Base-by-base conservation (phyloP, 1,140 invertebrate genomes). In the Atta texana region DNA sequence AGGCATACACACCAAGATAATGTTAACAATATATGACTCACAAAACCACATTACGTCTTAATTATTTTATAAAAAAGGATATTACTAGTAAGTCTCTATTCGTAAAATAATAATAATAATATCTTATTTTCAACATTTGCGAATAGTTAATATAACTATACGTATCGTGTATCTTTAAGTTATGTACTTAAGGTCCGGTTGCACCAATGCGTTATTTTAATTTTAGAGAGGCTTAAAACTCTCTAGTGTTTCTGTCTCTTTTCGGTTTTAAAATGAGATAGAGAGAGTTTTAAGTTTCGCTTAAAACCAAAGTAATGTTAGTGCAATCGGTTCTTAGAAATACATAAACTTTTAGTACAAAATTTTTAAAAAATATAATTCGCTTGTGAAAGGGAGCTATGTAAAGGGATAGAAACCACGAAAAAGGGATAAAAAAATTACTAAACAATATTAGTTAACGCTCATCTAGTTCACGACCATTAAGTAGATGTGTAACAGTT, bases 11-110 rank as follows among this genome's bases (percentile, higher is more conserved):
- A 69, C 39, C 66, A 69, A 51, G 64, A 90, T 88, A 90, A 87
- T 90, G 88, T 90, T 90, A 90, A 72, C 75, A 55, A 88, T 68
- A 64, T 78, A 69, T 63, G 51, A 71, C 59, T 89, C 57, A 59
- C 63, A 44, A 44, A 44, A 44, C 34, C 34, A 0, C 75, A 86
- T 86, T 82, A 84, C 34, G 55, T 51, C 66, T 59, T 75, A 81
- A 71, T 82, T 74, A 74, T 61, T 80, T 12, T 63, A 85, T 24
- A 14, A 68, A 78, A 63, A 77, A 69, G 31, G 14, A 64, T 64
- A 63, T 34, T 82, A 34, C 34, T 74, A 72, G 8, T 68, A 86
- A 82, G 21, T 69, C 12, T 69, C 12, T 55, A 53, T 85, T 12
- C 8, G 7, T 84, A 75, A 84, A 75, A 61, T 77, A 44, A 68